A percentile compares a stretch with the other conserved stretches of the same genome.
phyloP scores from a whole-genome alignment of 2,888 invertebrate genomes.

The Homarus gammarus region DNA sequence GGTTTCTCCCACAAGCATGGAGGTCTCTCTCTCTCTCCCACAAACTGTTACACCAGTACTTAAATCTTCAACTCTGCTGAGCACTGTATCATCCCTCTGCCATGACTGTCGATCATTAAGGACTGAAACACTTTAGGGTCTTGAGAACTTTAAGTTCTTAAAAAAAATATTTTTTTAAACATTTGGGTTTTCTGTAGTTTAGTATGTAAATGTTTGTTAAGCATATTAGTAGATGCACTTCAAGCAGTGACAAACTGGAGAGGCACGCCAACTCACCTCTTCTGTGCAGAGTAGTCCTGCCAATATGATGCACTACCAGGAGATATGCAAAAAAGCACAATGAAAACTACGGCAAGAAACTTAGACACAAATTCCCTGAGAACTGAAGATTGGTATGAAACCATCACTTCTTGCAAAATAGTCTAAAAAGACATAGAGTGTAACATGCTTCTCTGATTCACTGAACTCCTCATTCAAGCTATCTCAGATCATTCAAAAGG shows the following conservation, averaged over 20 bases:
- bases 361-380: slow-evolving; percentile 30
- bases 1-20: too few relatives aligned
- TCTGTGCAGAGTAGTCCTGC: slow-evolving; percentile 69
- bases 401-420: slow-evolving; percentile 23
- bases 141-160: not conserved
- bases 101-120: too few relatives aligned
- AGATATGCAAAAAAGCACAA: slow-evolving; percentile 65
- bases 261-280: slow-evolving; percentile 53
- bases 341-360: slow-evolving; percentile 50
- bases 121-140: too few relatives aligned
- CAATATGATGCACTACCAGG: slow-evolving; percentile 69
- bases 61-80: too few relatives aligned
- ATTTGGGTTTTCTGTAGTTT: too few relatives aligned
- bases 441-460: slow-evolving; percentile 18
- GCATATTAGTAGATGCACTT: not conserved
- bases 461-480: not conserved
- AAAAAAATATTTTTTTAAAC: too few relatives aligned
- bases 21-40: too few relatives aligned
- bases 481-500: not conserved
- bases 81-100: too few relatives aligned
- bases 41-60: too few relatives aligned
- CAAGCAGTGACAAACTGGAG: slow-evolving; percentile 7
- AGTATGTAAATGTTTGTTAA: not conserved
- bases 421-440: slow-evolving; percentile 19
- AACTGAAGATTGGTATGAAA: not conserved